Evolutionary conservation across 1,140 invertebrate genomes (phyloP).

Genomic region (Acyrthosiphon pisum): DNA sequence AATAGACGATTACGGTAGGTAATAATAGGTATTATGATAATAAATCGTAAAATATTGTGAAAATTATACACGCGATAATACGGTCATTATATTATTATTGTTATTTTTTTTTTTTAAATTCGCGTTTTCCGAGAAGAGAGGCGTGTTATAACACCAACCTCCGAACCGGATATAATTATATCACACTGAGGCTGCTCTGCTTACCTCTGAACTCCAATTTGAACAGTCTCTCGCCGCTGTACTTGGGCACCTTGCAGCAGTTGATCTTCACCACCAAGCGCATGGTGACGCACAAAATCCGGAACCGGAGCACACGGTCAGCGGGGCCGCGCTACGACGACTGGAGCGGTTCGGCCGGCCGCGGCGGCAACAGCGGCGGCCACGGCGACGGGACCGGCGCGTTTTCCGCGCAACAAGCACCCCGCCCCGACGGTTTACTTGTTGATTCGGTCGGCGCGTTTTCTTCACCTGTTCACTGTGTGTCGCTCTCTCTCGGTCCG

Average conservation of each 20-base stretch:
- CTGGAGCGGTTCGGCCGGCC: not conserved
- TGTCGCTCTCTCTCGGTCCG: not conserved
- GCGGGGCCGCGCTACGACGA: slow-evolving; percentile 16
- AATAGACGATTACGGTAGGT: not conserved
- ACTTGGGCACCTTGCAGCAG: slow-evolving; percentile 71
- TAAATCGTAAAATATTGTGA: too few relatives aligned
- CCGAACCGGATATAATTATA: too few relatives aligned
- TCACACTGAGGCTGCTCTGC: slow-evolving; percentile 51
- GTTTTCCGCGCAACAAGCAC: not conserved
- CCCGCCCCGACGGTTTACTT: not conserved
- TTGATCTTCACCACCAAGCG: slow-evolving; percentile 70
- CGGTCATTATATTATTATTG: too few relatives aligned
- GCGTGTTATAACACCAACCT: too few relatives aligned
- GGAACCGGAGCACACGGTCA: not conserved
- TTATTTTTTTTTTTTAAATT: too few relatives aligned
- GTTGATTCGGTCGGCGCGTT: not conserved
- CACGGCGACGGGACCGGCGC: not conserved
- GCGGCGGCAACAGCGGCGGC: not conserved
- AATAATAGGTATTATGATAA: too few relatives aligned
- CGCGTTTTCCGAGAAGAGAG: not conserved
- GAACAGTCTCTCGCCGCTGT: slow-evolving; percentile 70
- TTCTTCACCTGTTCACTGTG: not conserved
- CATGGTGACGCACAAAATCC: slow-evolving; percentile 63
- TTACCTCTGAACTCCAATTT: slow-evolving; percentile 74
- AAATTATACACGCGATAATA: too few relatives aligned